A percentile compares a stretch with the other conserved stretches of the same genome.
Evolutionary conservation across 2,113 vertebrate species (phyloP).

Genomic region (Picathartes gymnocephalus): DNA sequence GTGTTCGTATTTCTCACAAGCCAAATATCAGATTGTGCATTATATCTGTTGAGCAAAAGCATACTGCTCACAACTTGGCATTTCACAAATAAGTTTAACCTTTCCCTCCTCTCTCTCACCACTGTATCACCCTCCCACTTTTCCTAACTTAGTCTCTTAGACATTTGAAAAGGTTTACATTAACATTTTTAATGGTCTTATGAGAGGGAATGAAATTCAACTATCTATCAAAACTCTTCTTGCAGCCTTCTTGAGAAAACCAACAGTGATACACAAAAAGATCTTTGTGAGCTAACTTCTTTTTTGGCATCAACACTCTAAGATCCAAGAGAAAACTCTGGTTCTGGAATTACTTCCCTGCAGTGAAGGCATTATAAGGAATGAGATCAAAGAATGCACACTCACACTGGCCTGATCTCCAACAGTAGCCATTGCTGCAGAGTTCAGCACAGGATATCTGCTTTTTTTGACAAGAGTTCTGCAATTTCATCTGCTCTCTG

Average conservation of each 20-base stretch:
- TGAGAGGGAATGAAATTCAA: neutral
- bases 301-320: neutral
- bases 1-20: neutral
- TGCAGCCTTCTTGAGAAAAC: neutral
- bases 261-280: neutral
- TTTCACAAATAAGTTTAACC: slow-evolving; percentile 25
- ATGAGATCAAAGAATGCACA: neutral
- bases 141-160: neutral
- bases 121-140: neutral
- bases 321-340: neutral
- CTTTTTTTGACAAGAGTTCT: neutral
- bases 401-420: neutral
- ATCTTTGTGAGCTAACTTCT: neutral
- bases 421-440: neutral
- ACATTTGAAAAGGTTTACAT: neutral
- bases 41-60: neutral
- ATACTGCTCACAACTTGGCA: neutral
- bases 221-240: neutral
- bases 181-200: neutral
- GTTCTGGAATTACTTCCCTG: neutral
- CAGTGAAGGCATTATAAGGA: neutral
- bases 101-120: neutral
- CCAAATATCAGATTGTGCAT: neutral
- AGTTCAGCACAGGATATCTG: neutral
- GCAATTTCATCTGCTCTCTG: neutral